phyloP scores from a whole-genome alignment of 2,113 vertebrate genomes.

The Cyanoramphus novaezelandiae region DNA sequence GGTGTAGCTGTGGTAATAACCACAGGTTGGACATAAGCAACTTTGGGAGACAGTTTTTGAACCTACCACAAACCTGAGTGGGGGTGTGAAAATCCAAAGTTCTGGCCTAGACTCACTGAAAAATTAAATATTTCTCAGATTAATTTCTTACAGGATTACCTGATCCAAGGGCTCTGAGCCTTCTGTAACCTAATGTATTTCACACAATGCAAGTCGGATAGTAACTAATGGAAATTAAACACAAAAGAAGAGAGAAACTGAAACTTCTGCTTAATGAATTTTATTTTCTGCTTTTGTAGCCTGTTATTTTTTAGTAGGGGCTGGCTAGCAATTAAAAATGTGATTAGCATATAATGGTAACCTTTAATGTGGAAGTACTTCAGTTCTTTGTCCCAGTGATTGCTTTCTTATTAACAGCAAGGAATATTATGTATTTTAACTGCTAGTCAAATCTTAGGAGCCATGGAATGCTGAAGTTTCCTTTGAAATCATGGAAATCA shows the following conservation, averaged over 20 bases:
- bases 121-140: not conserved
- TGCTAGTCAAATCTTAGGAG: not conserved
- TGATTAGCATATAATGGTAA: slow-evolving; percentile 48
- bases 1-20: not conserved
- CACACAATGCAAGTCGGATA: not conserved
- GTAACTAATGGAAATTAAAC: not conserved
- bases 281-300: slow-evolving; percentile 38
- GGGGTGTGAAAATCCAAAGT: not conserved
- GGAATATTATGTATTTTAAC: not conserved
- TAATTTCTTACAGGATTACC: not conserved
- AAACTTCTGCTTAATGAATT: slow-evolving; percentile 25
- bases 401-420: slow-evolving; percentile 22
- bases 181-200: not conserved
- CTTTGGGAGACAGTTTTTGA: not conserved
- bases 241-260: not conserved
- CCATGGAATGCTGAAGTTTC: not conserved
- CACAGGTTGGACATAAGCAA: accelerated
- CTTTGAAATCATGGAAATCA: not conserved
- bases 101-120: not conserved
- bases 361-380: slow-evolving; percentile 13
- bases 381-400: slow-evolving; percentile 30
- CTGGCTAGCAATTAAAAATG: slow-evolving; percentile 56
- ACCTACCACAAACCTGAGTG: not conserved
- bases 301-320: not conserved
- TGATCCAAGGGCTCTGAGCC: not conserved